Percentiles rank a stretch among this genome's conserved stretches.
Conservation (phyloP, 2,797 vertebrate species). For the Lophius americanus region DNA sequence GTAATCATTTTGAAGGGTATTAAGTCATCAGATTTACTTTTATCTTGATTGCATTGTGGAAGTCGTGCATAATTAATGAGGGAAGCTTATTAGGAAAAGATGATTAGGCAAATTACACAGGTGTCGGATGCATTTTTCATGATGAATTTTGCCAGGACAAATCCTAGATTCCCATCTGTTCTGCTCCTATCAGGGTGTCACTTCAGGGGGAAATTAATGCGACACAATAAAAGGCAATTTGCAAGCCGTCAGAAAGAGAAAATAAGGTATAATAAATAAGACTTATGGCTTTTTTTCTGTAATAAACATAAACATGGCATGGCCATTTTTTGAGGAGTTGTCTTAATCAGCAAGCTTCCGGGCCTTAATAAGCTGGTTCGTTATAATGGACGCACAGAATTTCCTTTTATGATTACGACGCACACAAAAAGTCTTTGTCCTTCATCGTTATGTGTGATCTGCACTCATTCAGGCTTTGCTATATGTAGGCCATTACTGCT, state of each 20-base stretch:
- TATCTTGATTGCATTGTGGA: slow-evolving; percentile 99
- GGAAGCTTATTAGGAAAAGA: slow-evolving; percentile 97
- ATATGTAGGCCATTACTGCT: slow-evolving; percentile 45
- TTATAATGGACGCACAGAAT: slow-evolving; percentile 45
- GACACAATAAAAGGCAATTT: slow-evolving; percentile 81
- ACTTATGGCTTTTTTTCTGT: slow-evolving; percentile 60
- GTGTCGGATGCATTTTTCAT: slow-evolving; percentile 99
- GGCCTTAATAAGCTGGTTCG: slow-evolving; percentile 41
- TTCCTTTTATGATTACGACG: slow-evolving; percentile 55
- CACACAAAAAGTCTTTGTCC: slow-evolving; percentile 39
- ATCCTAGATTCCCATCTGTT: slow-evolving; percentile 98
- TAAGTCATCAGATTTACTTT: slow-evolving; percentile 99
- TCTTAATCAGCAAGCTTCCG: slow-evolving; percentile 44
- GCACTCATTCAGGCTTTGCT: slow-evolving; percentile 62
- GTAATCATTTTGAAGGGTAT: slow-evolving; percentile 99
- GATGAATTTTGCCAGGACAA: slow-evolving; percentile 97
- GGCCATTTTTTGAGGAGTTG: slow-evolving; percentile 44
- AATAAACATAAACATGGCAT: slow-evolving; percentile 60
- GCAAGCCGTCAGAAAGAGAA: slow-evolving; percentile 76
- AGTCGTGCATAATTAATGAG: slow-evolving; percentile 99
- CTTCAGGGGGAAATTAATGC: slow-evolving; percentile 90
- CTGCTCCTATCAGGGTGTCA: slow-evolving; percentile 93
- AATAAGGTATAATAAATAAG: slow-evolving; percentile 66
- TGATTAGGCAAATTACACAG: slow-evolving; percentile 99
- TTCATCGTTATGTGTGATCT: slow-evolving; percentile 59